Evolutionary conservation across 2,888 invertebrate species (phyloP), one percentile per base, ranked within the genome.

Genomic region (Microctonus hyperodae): DNA sequence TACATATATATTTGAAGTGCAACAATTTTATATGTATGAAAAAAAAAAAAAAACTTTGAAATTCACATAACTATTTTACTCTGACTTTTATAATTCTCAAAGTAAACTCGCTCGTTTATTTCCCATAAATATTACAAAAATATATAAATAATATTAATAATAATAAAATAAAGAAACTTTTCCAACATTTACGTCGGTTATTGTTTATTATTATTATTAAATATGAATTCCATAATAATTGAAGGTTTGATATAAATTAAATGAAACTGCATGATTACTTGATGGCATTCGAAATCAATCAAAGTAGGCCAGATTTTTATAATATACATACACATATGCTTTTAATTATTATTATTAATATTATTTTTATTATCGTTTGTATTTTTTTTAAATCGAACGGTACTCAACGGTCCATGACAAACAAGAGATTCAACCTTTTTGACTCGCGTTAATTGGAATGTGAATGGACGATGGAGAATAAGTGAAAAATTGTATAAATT

Each of bases 361-460:
- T 44, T 16, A 44, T 16, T 44, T 16, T 44, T 16, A 16, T 44
- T 44, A 6, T 44, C 16, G 9, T 10, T 7, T 28, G 28, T 35
- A 35, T 35, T 35, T 9, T 35, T 25, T n/a, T 25, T 25, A 53
- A 37, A 31, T 40, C n/a, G 53, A 55, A 63, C 63, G 63, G 63
- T 63, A 63, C 37, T 55, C 55, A 28, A 20, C 23, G 44, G 16
- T 1, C 0, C 20, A n/a, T 16, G 16, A 13, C 40, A 28, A 7
- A 28, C 7, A 31, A n/a, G 16, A 37, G 20, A 6, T 35, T 56
- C n/a, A 23, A 57, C 31, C 50, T 64, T 37, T 44, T 48, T 57
- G 48, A 31, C 33, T 48, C 0, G 16, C 25, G 5, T 35, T 62
- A 20, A 62, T 53, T 50, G 53, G 35, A 53, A 62, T 28, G 57